Percentiles rank a stretch among this genome's conserved stretches.
phyloP scores from a whole-genome alignment of 2,797 vertebrate genomes.

The Netta rufina region DNA sequence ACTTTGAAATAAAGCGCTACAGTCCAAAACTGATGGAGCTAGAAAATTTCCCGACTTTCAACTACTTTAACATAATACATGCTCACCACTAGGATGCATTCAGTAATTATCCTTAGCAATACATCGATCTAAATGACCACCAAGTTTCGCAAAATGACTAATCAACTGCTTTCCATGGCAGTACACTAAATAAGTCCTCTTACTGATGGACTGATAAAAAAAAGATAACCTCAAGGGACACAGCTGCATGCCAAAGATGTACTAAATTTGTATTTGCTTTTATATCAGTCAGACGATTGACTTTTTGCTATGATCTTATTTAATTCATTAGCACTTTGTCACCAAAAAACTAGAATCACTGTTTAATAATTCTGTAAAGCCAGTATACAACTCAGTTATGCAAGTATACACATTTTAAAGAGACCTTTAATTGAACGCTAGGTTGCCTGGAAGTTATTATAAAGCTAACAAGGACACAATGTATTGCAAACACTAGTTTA shows the following conservation, averaged over 20 bases:
- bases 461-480: background rate
- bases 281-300: background rate
- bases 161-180: background rate
- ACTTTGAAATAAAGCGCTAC: constrained; percentile 19
- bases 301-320: background rate
- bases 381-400: background rate
- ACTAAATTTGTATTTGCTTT: background rate
- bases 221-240: background rate
- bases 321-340: constrained; percentile 2
- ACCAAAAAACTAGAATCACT: background rate
- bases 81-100: background rate
- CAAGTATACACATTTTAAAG: background rate
- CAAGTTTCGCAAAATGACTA: background rate
- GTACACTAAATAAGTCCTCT: background rate
- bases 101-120: background rate
- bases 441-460: background rate
- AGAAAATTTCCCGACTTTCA: background rate
- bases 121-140: background rate
- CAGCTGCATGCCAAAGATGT: background rate
- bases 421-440: background rate
- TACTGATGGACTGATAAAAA: background rate
- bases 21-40: background rate
- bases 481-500: constrained; percentile 1
- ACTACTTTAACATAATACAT: background rate
- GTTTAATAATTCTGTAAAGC: background rate